Evolutionary conservation across 2,888 invertebrate species (phyloP), one percentile per base, ranked within the genome.

Genomic region (Rhodophaea formosa): DNA sequence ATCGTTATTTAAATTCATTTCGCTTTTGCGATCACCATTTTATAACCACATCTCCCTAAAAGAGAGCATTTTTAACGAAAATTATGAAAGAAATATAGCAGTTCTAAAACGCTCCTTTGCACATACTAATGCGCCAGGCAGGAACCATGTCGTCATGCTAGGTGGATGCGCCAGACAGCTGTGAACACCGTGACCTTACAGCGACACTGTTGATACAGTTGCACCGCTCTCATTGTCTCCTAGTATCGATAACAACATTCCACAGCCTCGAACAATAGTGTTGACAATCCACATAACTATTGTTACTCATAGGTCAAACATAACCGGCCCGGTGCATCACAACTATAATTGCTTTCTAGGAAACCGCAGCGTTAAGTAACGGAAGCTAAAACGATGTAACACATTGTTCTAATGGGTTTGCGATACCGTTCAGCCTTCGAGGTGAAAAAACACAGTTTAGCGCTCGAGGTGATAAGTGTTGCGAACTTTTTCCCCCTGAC

Each of bases 211-310:
- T 83, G 81, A 72, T 66, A 80, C 84, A 84, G 83, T 77, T 84
- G 84, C 74, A 65, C 63, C 65, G 67, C 69, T 72, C 72, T 74
- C 77, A 75, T 80, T 78, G 77, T 80, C 65, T 74, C 64, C 55
- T 57, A 52, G 62, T 68, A 72, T 72, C 70, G 74, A 78, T 77
- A 80, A 81, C 75, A 80, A 75, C 73, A 81, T 83, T 82, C 84
- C 82, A 71, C 63, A 70, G 71, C 72, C 65, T 70, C 64, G 65
- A 74, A 81, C 80, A 79, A 79, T 79, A 72, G 74, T 69, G 58
- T 72, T 75, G 71, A 73, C 69, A 67, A 60, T 67, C 69, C 68
- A 65, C 68, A 62, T 61, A 51, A 58, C 63, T 59, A 64, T 68
- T 64, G 69, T 70, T 70, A 67, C 59, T 73, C 68, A 64, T 57